Base-by-base conservation (phyloP, 2,888 invertebrate species). In the Cephalotes varians region DNA sequence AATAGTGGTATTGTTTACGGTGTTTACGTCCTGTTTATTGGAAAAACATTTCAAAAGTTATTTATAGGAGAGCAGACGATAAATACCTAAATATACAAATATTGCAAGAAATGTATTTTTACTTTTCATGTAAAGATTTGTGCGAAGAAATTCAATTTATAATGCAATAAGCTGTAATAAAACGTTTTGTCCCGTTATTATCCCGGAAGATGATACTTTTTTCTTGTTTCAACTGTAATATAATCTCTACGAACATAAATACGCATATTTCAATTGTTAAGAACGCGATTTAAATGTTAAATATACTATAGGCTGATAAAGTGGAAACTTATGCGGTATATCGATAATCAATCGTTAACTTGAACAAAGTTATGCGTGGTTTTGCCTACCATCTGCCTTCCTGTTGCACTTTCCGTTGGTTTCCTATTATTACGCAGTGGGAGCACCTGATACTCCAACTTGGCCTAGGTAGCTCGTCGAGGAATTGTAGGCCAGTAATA, bases 351-450 rank as follows among this genome's bases (percentile, higher is more conserved):
- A 71, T 77, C 71, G 71, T n/a, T 40, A 71, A 77, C 62, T 73
- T 64, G 18, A n/a, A 71, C 31, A 47, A 76, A 76, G 56, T 81
- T 81, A 76, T 56, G 18, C 49, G 40, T 40, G 34, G 64, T 56
- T 64, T 31, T 7, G 31, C 25, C 44, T 40, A 65, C 81, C 77
- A 69, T 49, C 67, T 77, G 81, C 76, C 25, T 76, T 65, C 81
- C 76, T 65, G 82, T 77, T 82, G 67, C 65, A 82, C 77, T 82
- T 77, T 77, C 82, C 67, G 40, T 56, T n/a, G 40, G 40, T 49
- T 82, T 77, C 58, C 67, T 82, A 77, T 77, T 77, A 82, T 82
- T 77, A 82, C 77, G 18, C 60, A 60, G 40, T 40, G 49, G 60
- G 60, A 64, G 40, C 77, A 67, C 67, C 77, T 82, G 82, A 77